Base-by-base conservation (phyloP, 2,113 vertebrate species). In the Mustela lutreola region DNA sequence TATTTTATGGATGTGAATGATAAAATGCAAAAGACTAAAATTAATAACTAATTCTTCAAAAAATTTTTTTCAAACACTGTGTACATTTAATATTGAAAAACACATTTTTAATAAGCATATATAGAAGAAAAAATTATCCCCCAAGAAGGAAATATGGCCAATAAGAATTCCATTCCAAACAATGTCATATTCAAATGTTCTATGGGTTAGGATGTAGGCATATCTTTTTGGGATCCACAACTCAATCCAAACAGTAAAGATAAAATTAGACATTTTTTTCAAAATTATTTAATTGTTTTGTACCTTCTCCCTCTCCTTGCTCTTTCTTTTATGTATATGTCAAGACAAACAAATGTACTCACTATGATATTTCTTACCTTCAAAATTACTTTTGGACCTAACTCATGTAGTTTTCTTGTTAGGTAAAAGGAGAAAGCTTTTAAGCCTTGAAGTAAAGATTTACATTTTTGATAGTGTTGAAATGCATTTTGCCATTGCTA, bases 401-500 rank as follows among this genome's bases (percentile, higher is more conserved):
- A 95, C 39, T 7, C 19, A 70, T 65, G 31, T 58, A 86, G n/a
- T 82, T 97, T 96, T 93, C 78, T 50, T 86, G 10, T 95, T 80
- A 87, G 50, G 33, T 42, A 91, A 94, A 88, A 88, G 62, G 12
- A 79, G 11, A 86, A 96, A 56, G 76, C 76, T 97, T 97, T 98
- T 96, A 97, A 95, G 82, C 24, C 58, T 75, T 45, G 83, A 96
- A 90, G 71, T 94, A 94, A 97, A 97, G 80, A 96, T 98, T 91
- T 96, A 96, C 56, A 85, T 96, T 92, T 97, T 58, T 3, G 0
- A 50, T 91, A 79, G 62, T 45, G 62, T 96, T 94, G 86, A 87
- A 96, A 95, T 85, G 58, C 22, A 96, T 78, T 96, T 97, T 95
- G 84, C 45, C 81, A 85, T 95, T 94, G 56, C 70, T 91, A 78